Evolutionary conservation across 37 sponge, comb jelly and placozoan genomes (phyloP), one percentile per base, ranked within the genome.

Genomic region (Geodia barretti): DNA sequence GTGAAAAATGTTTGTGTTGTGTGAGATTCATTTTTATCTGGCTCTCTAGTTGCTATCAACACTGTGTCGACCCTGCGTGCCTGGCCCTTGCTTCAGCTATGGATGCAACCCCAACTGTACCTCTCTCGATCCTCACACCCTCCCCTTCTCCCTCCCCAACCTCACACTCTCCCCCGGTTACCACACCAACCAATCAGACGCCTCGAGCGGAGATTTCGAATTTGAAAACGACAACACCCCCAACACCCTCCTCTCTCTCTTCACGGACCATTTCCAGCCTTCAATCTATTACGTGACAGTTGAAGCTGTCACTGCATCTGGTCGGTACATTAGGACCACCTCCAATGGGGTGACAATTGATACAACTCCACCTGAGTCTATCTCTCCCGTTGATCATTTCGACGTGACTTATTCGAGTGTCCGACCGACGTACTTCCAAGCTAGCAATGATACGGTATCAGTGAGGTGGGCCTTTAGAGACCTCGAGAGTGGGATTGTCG

Each of bases 271-370:
- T 40, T 85, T 85, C 39, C 83, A 70, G 68, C 95, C 95, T 7
- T 67, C 86, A 0, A 41, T 37, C 11, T 94, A 92, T 39, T 95
- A 82, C 64, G 60, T 95, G 31, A 86, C 89, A 30, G 90, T 95
- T 9, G 62, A 83, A 62, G 95, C 90, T 20, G 31, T 79, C 41
- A 88, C 92, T 41, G 92, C 95, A 17, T 91, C 89, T 28, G 95
- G 95, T 42, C 67, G 42, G 26, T 21, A 28, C 1, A 30, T 81
- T n/a, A 35, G 24, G 1, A 36, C 75, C 8, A 31, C 75, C n/a
- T 92, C 87, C 26, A 88, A 86, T 75, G 95, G 95, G 0, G 81
- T 95, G 4, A 68, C 60, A 32, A 82, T 95, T 20, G 95, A 95
- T 60, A 83, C 73, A 2, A 77, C 95, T 0, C 89, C 95, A 25